phyloP scores from a whole-genome alignment of 2,113 vertebrate species.

The Mormyrus lacerda region DNA sequence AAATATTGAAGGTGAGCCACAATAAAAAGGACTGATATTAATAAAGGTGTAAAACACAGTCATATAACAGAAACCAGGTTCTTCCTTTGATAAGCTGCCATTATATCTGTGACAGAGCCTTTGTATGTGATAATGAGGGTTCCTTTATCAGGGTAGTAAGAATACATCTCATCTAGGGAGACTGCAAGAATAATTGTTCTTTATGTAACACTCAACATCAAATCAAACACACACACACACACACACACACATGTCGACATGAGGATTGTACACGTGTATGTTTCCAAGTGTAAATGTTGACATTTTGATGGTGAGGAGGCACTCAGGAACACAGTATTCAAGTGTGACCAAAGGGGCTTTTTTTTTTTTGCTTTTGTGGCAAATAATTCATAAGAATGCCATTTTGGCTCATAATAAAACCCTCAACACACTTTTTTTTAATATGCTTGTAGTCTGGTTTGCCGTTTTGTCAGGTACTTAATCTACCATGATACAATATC shows the following conservation, averaged over 20 bases:
- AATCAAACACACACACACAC: constrained; percentile 42
- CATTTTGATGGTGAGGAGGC: constrained; percentile 46
- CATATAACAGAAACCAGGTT: constrained; percentile 33
- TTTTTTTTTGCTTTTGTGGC: constrained; percentile 30
- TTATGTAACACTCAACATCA: constrained; percentile 41
- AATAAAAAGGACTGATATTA: constrained; percentile 37
- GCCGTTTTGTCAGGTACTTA: constrained; percentile 27
- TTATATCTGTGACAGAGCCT: constrained; percentile 43
- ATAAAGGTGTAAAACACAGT: constrained; percentile 40
- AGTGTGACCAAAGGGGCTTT: constrained; percentile 37
- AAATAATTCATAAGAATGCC: constrained; percentile 41
- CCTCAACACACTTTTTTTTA: constrained; percentile 40
- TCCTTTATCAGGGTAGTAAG: constrained; percentile 32
- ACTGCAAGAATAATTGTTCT: constrained; percentile 44
- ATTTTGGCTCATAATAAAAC: constrained; percentile 42
- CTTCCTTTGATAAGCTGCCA: constrained; percentile 36
- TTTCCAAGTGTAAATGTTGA: constrained; percentile 48
- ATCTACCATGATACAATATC: constrained; percentile 31
- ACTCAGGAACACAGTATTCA: constrained; percentile 43
- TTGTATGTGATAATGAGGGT: constrained; percentile 44
- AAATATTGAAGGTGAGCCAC: constrained; percentile 34
- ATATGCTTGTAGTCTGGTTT: constrained; percentile 33
- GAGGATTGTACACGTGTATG: background rate
- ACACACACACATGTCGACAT: background rate
- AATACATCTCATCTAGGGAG: constrained; percentile 37